Percentiles rank a stretch among this genome's conserved stretches.
These are phyloP conservation scores for Carabus problematicus DNA, from an alignment of 2,888 invertebrate genomes.

Conservation along the genomic window DNA sequence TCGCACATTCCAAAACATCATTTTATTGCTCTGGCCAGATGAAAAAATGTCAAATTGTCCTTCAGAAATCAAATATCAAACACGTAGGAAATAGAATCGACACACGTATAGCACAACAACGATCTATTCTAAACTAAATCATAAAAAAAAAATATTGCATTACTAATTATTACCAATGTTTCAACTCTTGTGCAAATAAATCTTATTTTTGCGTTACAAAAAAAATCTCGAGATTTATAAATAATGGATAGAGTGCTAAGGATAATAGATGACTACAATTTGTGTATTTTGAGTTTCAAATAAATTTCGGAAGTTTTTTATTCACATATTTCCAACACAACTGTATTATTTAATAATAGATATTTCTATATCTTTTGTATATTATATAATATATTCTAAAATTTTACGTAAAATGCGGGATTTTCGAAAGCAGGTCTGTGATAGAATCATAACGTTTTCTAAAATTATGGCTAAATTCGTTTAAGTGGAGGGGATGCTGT, in stretches of 20 bases:
- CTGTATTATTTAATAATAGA: background rate
- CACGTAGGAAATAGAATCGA: conserved; percentile 13
- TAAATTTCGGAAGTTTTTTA: too few species aligned
- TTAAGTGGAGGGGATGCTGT: conserved; percentile 34
- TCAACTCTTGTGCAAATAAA: background rate
- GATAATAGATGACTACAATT: too few species aligned
- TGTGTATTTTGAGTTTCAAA: too few species aligned
- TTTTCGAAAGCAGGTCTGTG: conserved; percentile 34
- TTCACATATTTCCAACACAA: background rate
- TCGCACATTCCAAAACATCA: conserved; percentile 22
- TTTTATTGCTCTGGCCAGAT: conserved; percentile 22
- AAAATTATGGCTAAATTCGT: conserved; percentile 19
- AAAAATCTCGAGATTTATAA: background rate
- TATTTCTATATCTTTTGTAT: background rate
- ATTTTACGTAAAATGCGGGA: conserved; percentile 24
- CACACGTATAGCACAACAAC: conserved; percentile 15
- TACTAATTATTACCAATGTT: background rate
- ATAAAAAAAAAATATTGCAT: conserved; percentile 3
- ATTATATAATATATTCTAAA: background rate
- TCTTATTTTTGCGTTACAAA: background rate
- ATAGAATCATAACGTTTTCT: conserved; percentile 23
- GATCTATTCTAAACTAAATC: background rate
- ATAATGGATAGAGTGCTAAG: too few species aligned
- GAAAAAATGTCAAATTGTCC: conserved; percentile 37
- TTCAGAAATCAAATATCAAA: conserved; percentile 28